phyloP scores from a whole-genome alignment of 2,888 invertebrate genomes.

The Scaptomyza cyrtandrae region DNA sequence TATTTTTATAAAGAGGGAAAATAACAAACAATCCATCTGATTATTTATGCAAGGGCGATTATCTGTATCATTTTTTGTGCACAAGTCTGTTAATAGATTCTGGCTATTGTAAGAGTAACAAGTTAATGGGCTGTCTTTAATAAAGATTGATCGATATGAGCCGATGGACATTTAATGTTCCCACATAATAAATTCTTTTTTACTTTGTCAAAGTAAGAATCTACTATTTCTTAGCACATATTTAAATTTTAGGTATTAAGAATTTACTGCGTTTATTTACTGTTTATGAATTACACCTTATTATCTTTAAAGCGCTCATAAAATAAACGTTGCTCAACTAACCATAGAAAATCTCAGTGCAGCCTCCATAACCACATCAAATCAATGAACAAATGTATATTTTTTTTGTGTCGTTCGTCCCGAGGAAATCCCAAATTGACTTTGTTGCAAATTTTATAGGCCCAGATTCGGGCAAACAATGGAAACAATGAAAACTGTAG shows the following conservation, averaged over 20 bases:
- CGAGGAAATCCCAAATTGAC: constrained; percentile 62
- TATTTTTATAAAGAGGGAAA: constrained; percentile 35
- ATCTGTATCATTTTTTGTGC: constrained; percentile 57
- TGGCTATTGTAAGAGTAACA: constrained; percentile 50
- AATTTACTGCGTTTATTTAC: too few species aligned
- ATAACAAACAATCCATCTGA: constrained; percentile 50
- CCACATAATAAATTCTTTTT: neutral
- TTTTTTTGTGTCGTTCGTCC: constrained; percentile 14
- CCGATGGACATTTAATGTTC: neutral
- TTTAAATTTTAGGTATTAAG: too few species aligned
- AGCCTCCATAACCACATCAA: constrained; percentile 66
- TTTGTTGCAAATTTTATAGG: constrained; percentile 80
- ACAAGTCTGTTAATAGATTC: constrained; percentile 69
- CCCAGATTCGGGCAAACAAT: constrained; percentile 52
- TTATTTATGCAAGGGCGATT: constrained; percentile 71
- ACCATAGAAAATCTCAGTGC: constrained; percentile 60
- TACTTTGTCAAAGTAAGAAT: neutral
- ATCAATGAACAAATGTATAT: constrained; percentile 41
- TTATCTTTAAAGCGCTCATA: neutral
- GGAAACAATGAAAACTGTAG: constrained; percentile 60
- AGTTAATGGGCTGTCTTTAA: constrained; percentile 78
- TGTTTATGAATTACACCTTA: neutral
- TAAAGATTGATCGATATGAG: constrained; percentile 76
- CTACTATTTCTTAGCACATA: too few species aligned
- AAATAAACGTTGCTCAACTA: constrained; percentile 18